Percentiles rank a stretch among this genome's conserved stretches.
Conservation (phyloP, 2,797 vertebrate genomes). For the Premnoplex brunnescens region DNA sequence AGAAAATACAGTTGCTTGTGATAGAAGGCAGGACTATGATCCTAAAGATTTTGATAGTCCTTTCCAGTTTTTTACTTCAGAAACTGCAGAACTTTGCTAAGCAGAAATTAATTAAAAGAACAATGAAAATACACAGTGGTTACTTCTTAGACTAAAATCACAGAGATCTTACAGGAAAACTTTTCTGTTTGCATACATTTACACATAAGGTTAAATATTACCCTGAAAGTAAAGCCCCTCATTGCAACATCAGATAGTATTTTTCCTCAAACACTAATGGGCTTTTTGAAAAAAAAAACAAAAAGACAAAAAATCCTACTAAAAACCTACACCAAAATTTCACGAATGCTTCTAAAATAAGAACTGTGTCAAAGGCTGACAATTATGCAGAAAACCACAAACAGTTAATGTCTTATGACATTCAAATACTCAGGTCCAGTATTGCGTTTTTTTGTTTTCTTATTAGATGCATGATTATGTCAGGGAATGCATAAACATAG, state of each 20-base stretch:
- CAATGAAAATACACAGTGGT: not conserved
- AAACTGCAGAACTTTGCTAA: not conserved
- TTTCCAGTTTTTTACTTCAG: not conserved
- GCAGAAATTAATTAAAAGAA: not conserved
- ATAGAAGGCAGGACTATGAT: not conserved
- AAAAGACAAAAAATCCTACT: not conserved
- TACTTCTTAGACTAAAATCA: not conserved
- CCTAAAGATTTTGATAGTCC: not conserved
- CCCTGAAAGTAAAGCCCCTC: conserved; percentile 10
- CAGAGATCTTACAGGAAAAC: not conserved
- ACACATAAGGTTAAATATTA: conserved; percentile 54
- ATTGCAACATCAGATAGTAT: conserved; percentile 51
- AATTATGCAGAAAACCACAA: not conserved
- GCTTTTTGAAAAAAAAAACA: not conserved
- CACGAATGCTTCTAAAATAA: not conserved
- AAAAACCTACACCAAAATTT: not conserved
- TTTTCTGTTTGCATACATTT: conserved; percentile 1
- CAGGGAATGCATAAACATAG: not conserved
- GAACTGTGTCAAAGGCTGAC: not conserved
- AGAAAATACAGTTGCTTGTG: not conserved
- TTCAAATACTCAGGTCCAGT: not conserved
- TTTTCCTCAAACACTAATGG: conserved; percentile 19
- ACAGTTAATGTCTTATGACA: not conserved
- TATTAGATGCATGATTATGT: not conserved
- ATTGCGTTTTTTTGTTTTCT: not conserved